Evolutionary conservation across 2,113 vertebrate species (phyloP).

Genomic region (Brachypodius melanocephalos): DNA sequence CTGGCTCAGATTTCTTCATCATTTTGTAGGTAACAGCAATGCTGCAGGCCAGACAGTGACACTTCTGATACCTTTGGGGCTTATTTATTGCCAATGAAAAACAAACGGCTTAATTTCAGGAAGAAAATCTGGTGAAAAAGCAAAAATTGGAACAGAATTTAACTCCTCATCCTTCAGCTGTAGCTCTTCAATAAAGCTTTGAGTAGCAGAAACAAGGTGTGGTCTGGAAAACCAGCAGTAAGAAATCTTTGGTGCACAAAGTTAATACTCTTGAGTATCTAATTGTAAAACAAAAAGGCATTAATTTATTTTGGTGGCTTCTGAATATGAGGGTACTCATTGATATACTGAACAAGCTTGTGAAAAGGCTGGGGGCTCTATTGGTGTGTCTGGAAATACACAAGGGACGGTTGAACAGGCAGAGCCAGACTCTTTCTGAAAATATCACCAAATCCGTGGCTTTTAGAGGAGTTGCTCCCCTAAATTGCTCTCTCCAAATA

Average conservation of each 20-base stretch:
- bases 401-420: not conserved
- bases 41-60: not conserved
- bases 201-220: not conserved
- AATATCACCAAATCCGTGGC: not conserved
- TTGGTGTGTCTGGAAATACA: not conserved
- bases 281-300: not conserved
- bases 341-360: not conserved
- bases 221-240: not conserved
- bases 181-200: not conserved
- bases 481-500: not conserved
- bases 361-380: not conserved
- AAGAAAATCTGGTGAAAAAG: not conserved
- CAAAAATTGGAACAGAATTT: not conserved
- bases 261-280: not conserved
- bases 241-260: not conserved
- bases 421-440: not conserved
- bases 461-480: not conserved
- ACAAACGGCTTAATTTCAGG: not conserved
- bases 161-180: not conserved
- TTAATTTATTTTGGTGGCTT: not conserved
- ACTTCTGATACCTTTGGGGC: not conserved
- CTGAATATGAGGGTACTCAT: not conserved
- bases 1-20: constrained; percentile 17
- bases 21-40: not conserved
- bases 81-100: not conserved